These are phyloP conservation scores for Griposia aprilina DNA, from an alignment of 2,888 invertebrate species.

Conservation along the genomic window DNA sequence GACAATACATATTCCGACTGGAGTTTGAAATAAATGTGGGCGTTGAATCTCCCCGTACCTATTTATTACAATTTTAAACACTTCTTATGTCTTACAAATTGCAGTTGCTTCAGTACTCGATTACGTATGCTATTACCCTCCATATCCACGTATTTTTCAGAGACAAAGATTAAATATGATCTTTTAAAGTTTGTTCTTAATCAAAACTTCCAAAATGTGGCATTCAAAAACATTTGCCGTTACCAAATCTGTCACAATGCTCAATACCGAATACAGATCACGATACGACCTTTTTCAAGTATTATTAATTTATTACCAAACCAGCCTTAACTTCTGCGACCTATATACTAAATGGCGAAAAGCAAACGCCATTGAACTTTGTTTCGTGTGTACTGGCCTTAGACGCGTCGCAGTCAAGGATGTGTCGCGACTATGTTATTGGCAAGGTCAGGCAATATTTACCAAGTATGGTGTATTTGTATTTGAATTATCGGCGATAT, in stretches of 20 bases:
- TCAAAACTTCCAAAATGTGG: constrained; percentile 19
- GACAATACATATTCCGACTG: constrained; percentile 9
- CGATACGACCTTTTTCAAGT: constrained; percentile 57
- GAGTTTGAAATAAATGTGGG: background rate
- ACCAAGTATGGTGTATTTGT: constrained; percentile 27
- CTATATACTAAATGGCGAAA: constrained; percentile 64
- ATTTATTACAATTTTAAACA: background rate
- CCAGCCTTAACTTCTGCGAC: constrained; percentile 58
- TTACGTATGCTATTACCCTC: constrained; percentile 19
- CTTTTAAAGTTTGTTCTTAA: constrained; percentile 17
- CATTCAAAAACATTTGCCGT: constrained; percentile 54
- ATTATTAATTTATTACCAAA: constrained; percentile 36
- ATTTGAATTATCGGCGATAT: constrained; percentile 14
- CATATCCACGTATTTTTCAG: constrained; percentile 19
- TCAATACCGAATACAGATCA: constrained; percentile 49
- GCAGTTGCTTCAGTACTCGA: background rate
- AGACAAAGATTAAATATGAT: background rate
- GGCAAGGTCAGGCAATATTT: constrained; percentile 60
- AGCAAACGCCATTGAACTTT: constrained; percentile 70
- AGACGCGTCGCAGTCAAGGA: constrained; percentile 66
- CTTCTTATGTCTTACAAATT: background rate
- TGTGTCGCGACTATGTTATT: constrained; percentile 53
- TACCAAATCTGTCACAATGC: constrained; percentile 40
- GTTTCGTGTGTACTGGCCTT: constrained; percentile 53
- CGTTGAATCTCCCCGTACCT: background rate